phyloP scores from a whole-genome alignment of 2,888 invertebrate genomes.

The Caenorhabditis doughertyi region DNA sequence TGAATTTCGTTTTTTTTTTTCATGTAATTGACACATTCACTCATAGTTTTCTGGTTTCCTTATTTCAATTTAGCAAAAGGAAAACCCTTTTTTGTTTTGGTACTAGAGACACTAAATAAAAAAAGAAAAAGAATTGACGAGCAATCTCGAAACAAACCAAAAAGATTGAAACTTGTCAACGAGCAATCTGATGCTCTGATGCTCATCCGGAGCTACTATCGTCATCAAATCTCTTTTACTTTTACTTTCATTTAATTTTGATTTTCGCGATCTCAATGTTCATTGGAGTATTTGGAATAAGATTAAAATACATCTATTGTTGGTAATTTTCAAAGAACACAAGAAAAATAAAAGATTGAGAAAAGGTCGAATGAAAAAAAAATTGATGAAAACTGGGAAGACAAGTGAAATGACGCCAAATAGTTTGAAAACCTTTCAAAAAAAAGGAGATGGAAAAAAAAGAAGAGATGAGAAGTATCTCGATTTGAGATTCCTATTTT shows the following conservation, averaged over 20 bases:
- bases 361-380: background rate
- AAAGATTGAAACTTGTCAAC: slow-evolving; percentile 21
- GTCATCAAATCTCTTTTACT: slow-evolving; percentile 45
- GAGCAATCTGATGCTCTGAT: slow-evolving; percentile 13
- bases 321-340: slow-evolving; percentile 27
- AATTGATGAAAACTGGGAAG: background rate
- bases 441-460: slow-evolving; percentile 7
- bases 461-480: slow-evolving; percentile 1
- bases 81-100: background rate
- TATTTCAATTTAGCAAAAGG: slow-evolving; percentile 9
- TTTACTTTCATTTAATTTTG: slow-evolving; percentile 28
- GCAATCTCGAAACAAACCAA: slow-evolving; percentile 2
- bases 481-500: slow-evolving; percentile 32
- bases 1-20: background rate
- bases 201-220: slow-evolving; percentile 33
- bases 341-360: background rate
- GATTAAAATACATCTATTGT: slow-evolving; percentile 19
- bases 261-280: slow-evolving; percentile 41
- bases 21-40: slow-evolving; percentile 56
- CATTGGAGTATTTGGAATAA: slow-evolving; percentile 9
- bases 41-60: slow-evolving; percentile 28
- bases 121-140: slow-evolving; percentile 15
- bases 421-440: slow-evolving; percentile 24
- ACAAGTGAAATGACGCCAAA: slow-evolving; percentile 2
- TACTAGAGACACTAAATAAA: slow-evolving; percentile 4